phyloP scores from a whole-genome alignment of 2,888 invertebrate genomes.

The Trachelus stipa region DNA sequence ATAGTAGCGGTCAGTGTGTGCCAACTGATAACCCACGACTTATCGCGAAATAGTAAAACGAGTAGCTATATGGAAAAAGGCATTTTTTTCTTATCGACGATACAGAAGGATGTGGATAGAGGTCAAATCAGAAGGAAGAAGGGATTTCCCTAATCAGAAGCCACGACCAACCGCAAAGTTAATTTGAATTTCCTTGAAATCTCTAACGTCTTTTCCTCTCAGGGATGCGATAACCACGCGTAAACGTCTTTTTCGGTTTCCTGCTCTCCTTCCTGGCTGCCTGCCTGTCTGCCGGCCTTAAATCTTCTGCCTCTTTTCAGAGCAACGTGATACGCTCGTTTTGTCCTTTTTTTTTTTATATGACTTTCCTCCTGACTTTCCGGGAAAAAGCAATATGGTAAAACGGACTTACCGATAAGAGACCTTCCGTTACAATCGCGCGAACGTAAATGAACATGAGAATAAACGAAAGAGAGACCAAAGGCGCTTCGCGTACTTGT shows the following conservation, averaged over 20 bases:
- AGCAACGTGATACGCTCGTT: not conserved
- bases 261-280: not conserved
- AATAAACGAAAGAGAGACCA: not conserved
- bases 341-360: not conserved
- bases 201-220: not conserved
- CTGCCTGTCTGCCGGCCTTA: not conserved
- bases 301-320: not conserved
- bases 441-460: not conserved
- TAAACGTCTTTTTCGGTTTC: not conserved
- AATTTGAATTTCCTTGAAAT: not conserved
- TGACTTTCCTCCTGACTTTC: not conserved
- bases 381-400: not conserved
- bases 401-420: not conserved
- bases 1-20: not conserved
- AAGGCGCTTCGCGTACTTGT: not conserved
- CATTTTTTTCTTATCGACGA: not conserved
- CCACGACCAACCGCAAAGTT: not conserved
- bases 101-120: not conserved
- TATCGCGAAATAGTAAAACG: not conserved
- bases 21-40: not conserved
- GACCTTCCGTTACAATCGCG: not conserved
- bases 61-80: not conserved
- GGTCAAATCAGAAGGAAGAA: not conserved
- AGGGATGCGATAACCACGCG: not conserved
- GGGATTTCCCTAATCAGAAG: not conserved